These are phyloP conservation scores for Tragelaphus imberbis DNA, from an alignment of 2,113 vertebrate genomes.

Conservation along the genomic window DNA sequence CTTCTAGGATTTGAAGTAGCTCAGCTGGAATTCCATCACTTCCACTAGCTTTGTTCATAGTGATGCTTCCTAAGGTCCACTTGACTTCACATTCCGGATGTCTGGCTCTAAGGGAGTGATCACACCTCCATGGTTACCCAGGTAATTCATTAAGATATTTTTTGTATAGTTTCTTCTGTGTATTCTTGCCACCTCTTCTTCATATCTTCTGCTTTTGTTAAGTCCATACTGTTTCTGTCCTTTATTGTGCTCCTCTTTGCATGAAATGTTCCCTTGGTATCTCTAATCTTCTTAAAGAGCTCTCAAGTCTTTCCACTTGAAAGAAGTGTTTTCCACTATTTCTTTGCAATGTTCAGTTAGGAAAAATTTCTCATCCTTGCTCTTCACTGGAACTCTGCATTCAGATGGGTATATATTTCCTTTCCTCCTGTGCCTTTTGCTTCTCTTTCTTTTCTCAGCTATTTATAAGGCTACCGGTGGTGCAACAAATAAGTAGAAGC, in stretches of 20 bases:
- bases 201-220: not conserved
- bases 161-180: not conserved
- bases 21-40: not conserved
- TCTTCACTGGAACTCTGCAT: not conserved
- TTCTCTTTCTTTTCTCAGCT: not conserved
- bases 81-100: not conserved
- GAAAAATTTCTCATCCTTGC: not conserved
- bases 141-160: not conserved
- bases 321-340: not conserved
- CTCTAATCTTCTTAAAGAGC: not conserved
- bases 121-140: not conserved
- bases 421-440: not conserved
- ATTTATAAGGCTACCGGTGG: not conserved
- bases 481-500: not conserved
- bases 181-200: not conserved
- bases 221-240: not conserved
- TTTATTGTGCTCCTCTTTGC: not conserved
- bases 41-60: not conserved
- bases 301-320: not conserved
- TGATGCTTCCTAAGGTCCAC: not conserved
- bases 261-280: not conserved
- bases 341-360: not conserved
- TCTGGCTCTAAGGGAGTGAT: not conserved
- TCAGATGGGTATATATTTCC: not conserved
- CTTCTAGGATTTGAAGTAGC: not conserved